Base-by-base conservation (phyloP, 2,113 vertebrate genomes). In the Salvelinus alpinus region DNA sequence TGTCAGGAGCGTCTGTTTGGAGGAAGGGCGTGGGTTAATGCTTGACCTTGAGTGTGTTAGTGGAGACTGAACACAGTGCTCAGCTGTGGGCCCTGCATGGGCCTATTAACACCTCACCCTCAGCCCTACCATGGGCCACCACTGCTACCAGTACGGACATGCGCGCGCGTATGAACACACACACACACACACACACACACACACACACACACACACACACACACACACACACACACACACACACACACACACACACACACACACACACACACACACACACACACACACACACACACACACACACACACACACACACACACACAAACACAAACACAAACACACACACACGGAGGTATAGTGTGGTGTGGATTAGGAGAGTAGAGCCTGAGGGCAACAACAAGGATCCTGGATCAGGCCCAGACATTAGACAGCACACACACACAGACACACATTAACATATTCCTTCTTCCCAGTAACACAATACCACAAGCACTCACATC, bases 81-180 rank as follows among this genome's bases (percentile, higher is more conserved):
- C 25, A 29, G 64, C 27, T 66, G 64, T 29, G 64, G 27, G 64
- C 27, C 64, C 64, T 66, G 64, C 64, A 22, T 66, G 64, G 64
- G 64, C 27, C 64, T 29, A 66, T 66, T 66, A 66, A 66, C 64
- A 66, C 27, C 64, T 66, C 64, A 31, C 64, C 16, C 38, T 44
- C 62, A 64, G 60, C 76, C 76, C 71, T 72, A 74, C 51, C 74
- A 71, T 11, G 1, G 29, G 34, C 64, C 74, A 71, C 73, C 65
- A 29, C 75, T 69, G 73, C 66, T 20, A 72, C 7, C n/a, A 24
- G 20, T 24, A 16, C 5, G 22, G 18, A 1, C 59, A 3, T 0
- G n/a, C 57, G 3, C 57, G 0, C 34, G 25, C 25, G 25, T 25
- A 25, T 25, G 25, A 25, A 25, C 54, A 13, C 54, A 57, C 54